phyloP scores from a whole-genome alignment of 2,113 vertebrate species.

The Pygoscelis adeliae region DNA sequence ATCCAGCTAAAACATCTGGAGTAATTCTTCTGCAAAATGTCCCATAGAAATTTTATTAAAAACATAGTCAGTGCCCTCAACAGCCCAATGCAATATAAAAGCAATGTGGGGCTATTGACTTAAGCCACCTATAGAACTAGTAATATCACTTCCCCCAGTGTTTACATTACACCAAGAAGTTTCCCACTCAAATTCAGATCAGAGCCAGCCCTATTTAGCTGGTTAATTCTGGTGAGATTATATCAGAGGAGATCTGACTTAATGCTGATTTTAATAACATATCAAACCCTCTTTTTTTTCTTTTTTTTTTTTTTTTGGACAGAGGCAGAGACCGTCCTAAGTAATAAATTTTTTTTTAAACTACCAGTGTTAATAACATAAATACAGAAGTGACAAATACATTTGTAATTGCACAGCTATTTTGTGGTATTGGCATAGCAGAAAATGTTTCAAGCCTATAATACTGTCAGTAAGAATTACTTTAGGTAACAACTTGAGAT shows the following conservation, averaged over 20 bases:
- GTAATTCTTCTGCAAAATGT: not conserved
- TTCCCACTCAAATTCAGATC: not conserved
- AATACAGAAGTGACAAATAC: not conserved
- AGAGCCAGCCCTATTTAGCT: not conserved
- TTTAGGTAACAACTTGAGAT: slow-evolving; percentile 7
- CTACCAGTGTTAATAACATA: not conserved
- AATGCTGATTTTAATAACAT: not conserved
- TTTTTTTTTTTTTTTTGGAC: not conserved
- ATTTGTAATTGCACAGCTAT: not conserved
- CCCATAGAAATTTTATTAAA: not conserved
- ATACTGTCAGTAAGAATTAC: slow-evolving; percentile 6
- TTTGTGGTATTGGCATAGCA: not conserved
- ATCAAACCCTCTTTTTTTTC: not conserved
- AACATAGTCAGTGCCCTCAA: not conserved
- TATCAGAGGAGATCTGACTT: not conserved
- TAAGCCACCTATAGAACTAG: not conserved
- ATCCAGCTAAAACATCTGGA: slow-evolving; percentile 17
- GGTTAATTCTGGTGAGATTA: not conserved
- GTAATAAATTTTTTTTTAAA: not conserved
- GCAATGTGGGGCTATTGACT: not conserved
- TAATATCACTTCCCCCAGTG: not conserved
- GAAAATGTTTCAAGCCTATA: not conserved
- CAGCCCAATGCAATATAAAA: not conserved
- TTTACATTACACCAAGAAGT: not conserved
- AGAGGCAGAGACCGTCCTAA: not conserved